phyloP scores from a whole-genome alignment of 2,888 invertebrate genomes.

The Drosophila pseudotalamancana region DNA sequence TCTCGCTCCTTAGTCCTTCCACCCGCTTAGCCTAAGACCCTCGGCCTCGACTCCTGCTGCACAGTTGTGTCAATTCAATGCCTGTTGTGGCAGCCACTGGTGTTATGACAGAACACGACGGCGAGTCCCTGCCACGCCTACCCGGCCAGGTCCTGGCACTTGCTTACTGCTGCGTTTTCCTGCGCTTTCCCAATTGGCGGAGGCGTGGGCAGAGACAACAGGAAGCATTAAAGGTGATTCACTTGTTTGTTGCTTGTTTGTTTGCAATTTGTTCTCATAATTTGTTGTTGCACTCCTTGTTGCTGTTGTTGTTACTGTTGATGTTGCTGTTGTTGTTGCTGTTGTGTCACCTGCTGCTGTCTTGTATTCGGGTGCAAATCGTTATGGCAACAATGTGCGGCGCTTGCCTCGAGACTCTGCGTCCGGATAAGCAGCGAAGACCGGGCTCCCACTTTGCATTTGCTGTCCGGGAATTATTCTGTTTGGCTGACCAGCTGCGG shows the following conservation, averaged over 20 bases:
- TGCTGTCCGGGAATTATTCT: constrained; percentile 9
- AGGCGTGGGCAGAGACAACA: background rate
- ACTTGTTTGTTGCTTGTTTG: constrained; percentile 78
- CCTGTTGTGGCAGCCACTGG: constrained; percentile 41
- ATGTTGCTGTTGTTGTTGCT: constrained; percentile 37
- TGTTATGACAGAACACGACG: constrained; percentile 68
- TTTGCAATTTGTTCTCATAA: constrained; percentile 78
- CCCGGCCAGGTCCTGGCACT: constrained; percentile 25
- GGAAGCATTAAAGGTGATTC: constrained; percentile 79
- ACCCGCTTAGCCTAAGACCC: constrained; percentile 22
- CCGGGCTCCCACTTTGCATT: background rate
- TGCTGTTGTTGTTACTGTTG: constrained; percentile 34
- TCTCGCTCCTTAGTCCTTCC: constrained; percentile 62
- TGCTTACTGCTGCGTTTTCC: constrained; percentile 34
- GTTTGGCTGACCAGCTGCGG: constrained; percentile 2
- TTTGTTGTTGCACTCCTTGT: constrained; percentile 47
- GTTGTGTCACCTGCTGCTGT: constrained; percentile 28
- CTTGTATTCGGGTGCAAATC: constrained; percentile 51
- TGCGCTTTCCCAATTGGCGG: constrained; percentile 38
- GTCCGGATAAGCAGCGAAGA: background rate
- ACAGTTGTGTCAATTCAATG: constrained; percentile 77
- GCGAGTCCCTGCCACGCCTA: constrained; percentile 11
- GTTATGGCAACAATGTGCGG: constrained; percentile 55
- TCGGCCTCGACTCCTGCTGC: constrained; percentile 43
- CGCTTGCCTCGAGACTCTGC: background rate